A percentile compares a stretch with the other conserved stretches of the same genome.
phyloP scores from a whole-genome alignment of 2,888 invertebrate genomes.

The Campopleginae sp. region DNA sequence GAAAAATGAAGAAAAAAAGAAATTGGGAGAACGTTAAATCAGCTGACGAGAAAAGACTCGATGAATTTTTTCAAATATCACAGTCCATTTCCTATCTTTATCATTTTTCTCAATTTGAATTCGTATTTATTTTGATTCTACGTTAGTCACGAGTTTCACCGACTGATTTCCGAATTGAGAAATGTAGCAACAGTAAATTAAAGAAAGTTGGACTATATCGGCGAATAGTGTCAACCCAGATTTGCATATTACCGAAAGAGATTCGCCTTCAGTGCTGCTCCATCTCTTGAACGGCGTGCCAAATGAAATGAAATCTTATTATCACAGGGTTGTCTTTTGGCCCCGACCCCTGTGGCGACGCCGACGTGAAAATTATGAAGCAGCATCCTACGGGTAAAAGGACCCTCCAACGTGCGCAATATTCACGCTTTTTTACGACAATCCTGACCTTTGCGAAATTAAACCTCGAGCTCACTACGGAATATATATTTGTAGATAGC shows the following conservation, averaged over 20 bases:
- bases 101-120: too few relatives aligned
- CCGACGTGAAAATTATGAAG: slow-evolving; percentile 61
- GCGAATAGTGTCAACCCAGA: slow-evolving; percentile 28
- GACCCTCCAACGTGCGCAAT: slow-evolving; percentile 7
- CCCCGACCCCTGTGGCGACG: slow-evolving; percentile 26
- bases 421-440: slow-evolving; percentile 35
- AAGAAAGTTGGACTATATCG: slow-evolving; percentile 25
- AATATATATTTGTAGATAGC: slow-evolving; percentile 13
- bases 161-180: background rate
- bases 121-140: background rate
- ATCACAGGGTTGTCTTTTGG: slow-evolving; percentile 51
- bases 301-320: slow-evolving; percentile 68
- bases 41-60: too few relatives aligned
- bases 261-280: slow-evolving; percentile 31
- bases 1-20: too few relatives aligned
- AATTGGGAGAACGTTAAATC: too few relatives aligned
- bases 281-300: slow-evolving; percentile 16
- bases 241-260: slow-evolving; percentile 33
- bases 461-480: slow-evolving; percentile 35
- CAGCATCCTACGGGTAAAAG: slow-evolving; percentile 20
- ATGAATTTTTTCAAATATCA: too few relatives aligned
- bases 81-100: too few relatives aligned
- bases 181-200: background rate
- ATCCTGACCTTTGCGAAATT: slow-evolving; percentile 31
- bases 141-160: background rate